A percentile compares a stretch with the other conserved stretches of the same genome.
Conservation (phyloP, 2,888 invertebrate species). For the Cheilosia vernalis region DNA sequence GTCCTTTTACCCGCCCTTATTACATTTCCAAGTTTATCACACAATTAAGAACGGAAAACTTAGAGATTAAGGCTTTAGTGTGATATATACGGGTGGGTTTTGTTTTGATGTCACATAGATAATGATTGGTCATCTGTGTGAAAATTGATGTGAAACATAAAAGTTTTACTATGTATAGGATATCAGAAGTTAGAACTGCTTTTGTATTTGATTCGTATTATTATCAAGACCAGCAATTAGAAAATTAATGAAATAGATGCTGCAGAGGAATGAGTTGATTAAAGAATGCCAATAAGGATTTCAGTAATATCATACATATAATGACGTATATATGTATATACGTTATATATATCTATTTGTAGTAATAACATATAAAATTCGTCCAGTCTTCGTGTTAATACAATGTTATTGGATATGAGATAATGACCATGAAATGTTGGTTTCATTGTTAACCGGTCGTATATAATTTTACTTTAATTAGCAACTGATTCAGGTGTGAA, state of each 20-base stretch:
- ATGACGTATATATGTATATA: too few species aligned
- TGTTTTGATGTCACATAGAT: slow-evolving; percentile 57
- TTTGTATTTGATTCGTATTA: slow-evolving; percentile 52
- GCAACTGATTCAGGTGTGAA: too few species aligned
- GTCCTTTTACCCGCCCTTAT: slow-evolving; percentile 66
- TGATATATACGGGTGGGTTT: slow-evolving; percentile 12
- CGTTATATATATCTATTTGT: too few species aligned
- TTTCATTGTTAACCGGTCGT: too few species aligned
- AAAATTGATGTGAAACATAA: slow-evolving; percentile 55
- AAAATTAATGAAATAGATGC: slow-evolving; percentile 39
- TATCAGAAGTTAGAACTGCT: slow-evolving; percentile 24
- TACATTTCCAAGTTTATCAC: slow-evolving; percentile 70
- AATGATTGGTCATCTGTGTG: slow-evolving; percentile 69
- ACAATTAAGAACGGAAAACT: slow-evolving; percentile 63
- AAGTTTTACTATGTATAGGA: slow-evolving; percentile 45
- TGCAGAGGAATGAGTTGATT: slow-evolving; percentile 50
- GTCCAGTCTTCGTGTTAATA: too few species aligned
- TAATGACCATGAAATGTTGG: too few species aligned
- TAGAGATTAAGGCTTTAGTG: slow-evolving; percentile 47
- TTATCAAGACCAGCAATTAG: slow-evolving; percentile 55
- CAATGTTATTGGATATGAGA: too few species aligned
- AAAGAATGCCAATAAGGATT: slow-evolving; percentile 46
- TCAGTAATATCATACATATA: slow-evolving; percentile 15
- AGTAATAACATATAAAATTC: too few species aligned
- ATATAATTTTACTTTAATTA: too few species aligned